phyloP scores from a whole-genome alignment of 2,113 vertebrate species.

The Vidua macroura region DNA sequence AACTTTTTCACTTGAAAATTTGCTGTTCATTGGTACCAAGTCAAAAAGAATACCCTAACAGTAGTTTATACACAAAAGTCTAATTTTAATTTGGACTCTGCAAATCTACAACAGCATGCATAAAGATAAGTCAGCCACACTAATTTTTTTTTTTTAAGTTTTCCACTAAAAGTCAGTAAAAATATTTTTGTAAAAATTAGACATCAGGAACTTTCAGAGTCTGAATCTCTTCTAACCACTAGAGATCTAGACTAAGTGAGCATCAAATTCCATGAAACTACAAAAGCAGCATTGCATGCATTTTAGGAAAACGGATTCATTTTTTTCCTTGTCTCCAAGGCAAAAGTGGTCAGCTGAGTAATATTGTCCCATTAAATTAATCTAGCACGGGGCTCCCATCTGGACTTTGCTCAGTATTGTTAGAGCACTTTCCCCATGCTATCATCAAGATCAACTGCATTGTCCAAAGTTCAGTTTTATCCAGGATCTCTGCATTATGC shows the following conservation, averaged over 20 bases:
- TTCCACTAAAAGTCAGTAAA: background rate
- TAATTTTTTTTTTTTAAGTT: background rate
- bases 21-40: background rate
- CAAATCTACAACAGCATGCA: background rate
- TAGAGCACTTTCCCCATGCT: background rate
- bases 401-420: background rate
- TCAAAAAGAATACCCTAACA: background rate
- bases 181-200: background rate
- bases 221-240: background rate
- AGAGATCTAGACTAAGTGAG: background rate
- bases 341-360: background rate
- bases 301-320: background rate
- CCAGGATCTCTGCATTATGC: background rate
- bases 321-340: background rate
- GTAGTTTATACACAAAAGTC: background rate
- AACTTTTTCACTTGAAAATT: background rate
- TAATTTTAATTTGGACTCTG: background rate
- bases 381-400: background rate
- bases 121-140: background rate
- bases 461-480: conserved; percentile 7
- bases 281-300: background rate
- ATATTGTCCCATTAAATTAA: background rate
- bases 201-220: background rate
- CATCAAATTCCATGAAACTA: background rate
- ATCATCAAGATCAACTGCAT: background rate